These are phyloP conservation scores for Drosophila leonis DNA, from an alignment of 2,888 invertebrate genomes.

Conservation along the genomic window DNA sequence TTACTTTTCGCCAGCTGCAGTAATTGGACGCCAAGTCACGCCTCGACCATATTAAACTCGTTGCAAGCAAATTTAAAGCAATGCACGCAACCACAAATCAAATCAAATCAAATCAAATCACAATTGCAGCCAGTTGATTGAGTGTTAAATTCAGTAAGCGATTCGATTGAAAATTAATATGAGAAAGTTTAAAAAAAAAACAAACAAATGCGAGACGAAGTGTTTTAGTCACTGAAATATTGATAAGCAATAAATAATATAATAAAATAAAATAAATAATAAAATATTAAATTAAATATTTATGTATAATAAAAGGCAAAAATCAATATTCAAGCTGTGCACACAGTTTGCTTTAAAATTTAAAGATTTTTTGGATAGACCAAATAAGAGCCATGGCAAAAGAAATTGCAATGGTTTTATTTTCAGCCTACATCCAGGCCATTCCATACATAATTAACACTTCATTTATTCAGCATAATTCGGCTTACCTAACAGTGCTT, in stretches of 20 bases:
- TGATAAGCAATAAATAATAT: not conserved
- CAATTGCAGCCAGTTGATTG: conserved; percentile 6
- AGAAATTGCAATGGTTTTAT: no score
- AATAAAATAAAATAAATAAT: not conserved
- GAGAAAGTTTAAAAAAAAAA: not conserved
- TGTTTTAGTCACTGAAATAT: not conserved
- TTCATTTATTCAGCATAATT: no score
- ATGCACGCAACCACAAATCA: conserved; percentile 4
- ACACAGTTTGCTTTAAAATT: no score
- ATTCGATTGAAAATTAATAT: not conserved
- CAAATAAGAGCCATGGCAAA: no score
- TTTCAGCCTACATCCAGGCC: no score
- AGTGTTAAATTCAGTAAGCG: conserved; percentile 4
- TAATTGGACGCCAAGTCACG: conserved; percentile 51
- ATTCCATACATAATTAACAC: no score
- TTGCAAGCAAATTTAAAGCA: conserved; percentile 8
- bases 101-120: not conserved
- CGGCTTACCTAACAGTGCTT: no score
- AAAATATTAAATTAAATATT: no score
- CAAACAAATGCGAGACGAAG: not conserved
- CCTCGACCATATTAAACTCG: conserved; percentile 1
- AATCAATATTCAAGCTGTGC: no score
- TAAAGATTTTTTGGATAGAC: no score
- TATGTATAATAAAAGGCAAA: not conserved
- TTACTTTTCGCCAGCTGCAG: conserved; percentile 29